Evolutionary conservation across 1,140 invertebrate genomes (phyloP).

Genomic region (Drosophila novamexicana): DNA sequence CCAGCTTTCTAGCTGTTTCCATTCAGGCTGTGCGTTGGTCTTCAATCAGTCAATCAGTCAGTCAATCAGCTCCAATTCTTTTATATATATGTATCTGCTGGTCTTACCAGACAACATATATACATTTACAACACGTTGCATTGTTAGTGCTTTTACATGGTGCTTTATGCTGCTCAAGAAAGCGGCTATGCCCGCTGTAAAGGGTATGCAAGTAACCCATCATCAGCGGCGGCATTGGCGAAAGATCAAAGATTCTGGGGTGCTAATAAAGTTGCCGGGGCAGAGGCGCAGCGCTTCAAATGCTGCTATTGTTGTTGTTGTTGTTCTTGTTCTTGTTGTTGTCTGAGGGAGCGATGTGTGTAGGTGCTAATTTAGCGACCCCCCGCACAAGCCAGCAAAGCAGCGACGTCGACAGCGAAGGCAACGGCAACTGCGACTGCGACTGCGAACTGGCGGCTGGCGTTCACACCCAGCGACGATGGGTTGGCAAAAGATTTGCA

Average conservation of each 20-base stretch:
- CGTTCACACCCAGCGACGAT: constrained; percentile 1
- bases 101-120: no score
- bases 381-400: constrained; percentile 30
- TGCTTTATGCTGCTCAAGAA: neutral
- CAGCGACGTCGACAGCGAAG: constrained; percentile 1
- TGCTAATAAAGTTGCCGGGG: constrained; percentile 73
- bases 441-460: no score
- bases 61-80: no score
- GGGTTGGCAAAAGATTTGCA: constrained; percentile 44
- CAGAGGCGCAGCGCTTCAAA: constrained; percentile 8
- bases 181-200: neutral
- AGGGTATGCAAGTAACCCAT: constrained; percentile 25
- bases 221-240: constrained; percentile 33
- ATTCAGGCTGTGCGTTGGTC: no score
- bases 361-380: constrained; percentile 75
- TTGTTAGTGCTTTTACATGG: no score
- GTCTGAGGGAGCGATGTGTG: constrained; percentile 30
- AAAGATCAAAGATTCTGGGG: constrained; percentile 63
- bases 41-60: no score
- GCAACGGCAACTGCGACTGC: neutral
- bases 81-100: no score
- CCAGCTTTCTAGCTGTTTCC: no score
- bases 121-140: no score
- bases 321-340: constrained; percentile 11
- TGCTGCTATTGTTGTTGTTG: constrained; percentile 7